These are phyloP conservation scores for Lycodopsis pacificus DNA, from an alignment of 2,797 vertebrate species.

Conservation along the genomic window DNA sequence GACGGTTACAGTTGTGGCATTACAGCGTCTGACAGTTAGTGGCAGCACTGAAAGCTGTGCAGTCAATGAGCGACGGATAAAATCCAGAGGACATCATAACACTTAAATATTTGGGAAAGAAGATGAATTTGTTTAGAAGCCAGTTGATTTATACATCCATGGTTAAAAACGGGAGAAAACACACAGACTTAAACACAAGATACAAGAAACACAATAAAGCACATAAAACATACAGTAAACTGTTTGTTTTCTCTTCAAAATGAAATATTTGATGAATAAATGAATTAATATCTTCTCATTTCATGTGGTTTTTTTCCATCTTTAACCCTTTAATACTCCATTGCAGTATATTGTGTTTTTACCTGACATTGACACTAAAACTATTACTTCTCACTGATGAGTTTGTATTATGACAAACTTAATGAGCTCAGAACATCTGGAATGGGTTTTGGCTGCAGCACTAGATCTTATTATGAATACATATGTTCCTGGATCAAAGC, in stretches of 20 bases:
- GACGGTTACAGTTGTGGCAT: no score
- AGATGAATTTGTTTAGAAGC: not conserved
- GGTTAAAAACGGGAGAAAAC: not conserved
- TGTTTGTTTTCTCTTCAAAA: no score
- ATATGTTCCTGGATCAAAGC: not conserved
- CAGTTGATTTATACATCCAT: not conserved
- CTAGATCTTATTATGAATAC: not conserved
- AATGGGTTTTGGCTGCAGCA: not conserved
- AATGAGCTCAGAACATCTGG: not conserved
- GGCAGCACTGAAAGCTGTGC: no score
- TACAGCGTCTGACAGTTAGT: no score
- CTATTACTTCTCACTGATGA: not conserved
- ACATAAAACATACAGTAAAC: no score
- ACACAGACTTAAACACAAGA: not conserved
- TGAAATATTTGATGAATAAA: no score
- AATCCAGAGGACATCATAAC: not conserved
- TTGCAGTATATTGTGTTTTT: not conserved
- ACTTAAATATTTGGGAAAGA: no score
- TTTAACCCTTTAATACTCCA: no score
- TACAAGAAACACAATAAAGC: no score
- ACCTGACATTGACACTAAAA: not conserved
- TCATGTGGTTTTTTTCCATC: no score
- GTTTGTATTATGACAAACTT: not conserved
- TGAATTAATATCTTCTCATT: no score
- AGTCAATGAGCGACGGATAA: not conserved